Base-by-base conservation (phyloP, 1,140 invertebrate species). In the Drosophila lowei region DNA sequence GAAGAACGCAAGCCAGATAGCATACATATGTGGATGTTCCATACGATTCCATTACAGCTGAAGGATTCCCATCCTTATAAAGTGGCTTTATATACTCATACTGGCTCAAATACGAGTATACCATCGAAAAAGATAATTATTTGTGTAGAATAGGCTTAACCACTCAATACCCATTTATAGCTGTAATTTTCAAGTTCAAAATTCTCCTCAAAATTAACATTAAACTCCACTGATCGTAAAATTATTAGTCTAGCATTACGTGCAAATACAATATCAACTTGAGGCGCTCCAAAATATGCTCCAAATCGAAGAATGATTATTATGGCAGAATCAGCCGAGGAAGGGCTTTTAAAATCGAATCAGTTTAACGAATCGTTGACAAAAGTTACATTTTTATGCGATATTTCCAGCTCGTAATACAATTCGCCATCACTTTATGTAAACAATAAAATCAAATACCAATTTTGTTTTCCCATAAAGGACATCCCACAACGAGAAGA, bases 391-490 rank as follows among this genome's bases (percentile, higher is more conserved):
- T 79, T 85, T 73, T 68, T 25, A 84, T 77, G 56, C n/a, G 66
- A 44, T 48, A 57, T 85, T 77, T 72, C 62, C 48, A 68, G 41
- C 46, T 66, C 52, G 58, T 77, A 70, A 60, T 76, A 60, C 41
- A 65, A 50, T 7, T 34, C 62, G 9, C 18, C 43, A 63, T 21
- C 65, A 44, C 16, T 41, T 83, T 77, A 38, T 49, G 48, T 21
- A 38, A 49, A 63, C 58, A 72, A 86, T 86, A 85, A 85, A 74
- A 85, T 86, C 64, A 74, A 85, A 85, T 77, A 55, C 25, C 73
- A 80, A 80, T 85, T 68, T 60, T 9, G 41, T 59, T 38, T 52
- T 43, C 42, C 38, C 48, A 54, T 50, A 63, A 73, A 64, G 30
- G 44, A 60, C 23, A 68, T 42, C 23, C 23, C 23, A 5, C 23